Evolutionary conservation across 1,140 invertebrate genomes (phyloP).

Genomic region (Proctacanthus coquilletti): DNA sequence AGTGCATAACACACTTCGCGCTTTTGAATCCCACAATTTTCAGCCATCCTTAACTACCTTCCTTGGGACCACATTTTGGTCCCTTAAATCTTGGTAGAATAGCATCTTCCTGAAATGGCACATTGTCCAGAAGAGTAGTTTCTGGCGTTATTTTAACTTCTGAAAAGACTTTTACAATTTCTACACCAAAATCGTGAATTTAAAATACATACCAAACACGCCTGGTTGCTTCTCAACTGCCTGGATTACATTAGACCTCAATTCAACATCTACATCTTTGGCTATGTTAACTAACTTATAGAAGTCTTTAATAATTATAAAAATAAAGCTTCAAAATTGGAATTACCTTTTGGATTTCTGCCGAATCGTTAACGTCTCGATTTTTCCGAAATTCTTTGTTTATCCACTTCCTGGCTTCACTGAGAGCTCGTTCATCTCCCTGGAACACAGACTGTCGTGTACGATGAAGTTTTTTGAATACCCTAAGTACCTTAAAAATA

Average conservation of each 20-base stretch:
- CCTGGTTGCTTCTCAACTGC: conserved; percentile 15
- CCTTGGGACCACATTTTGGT: neutral
- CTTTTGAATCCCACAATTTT: too few species aligned
- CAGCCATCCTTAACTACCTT: too few species aligned
- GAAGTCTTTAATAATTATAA: neutral
- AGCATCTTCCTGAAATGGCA: conserved; percentile 18
- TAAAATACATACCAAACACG: conserved; percentile 15
- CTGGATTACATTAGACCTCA: conserved; percentile 26
- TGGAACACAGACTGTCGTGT: conserved; percentile 20
- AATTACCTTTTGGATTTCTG: conserved; percentile 21
- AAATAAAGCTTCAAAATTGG: neutral
- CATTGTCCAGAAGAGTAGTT: conserved; percentile 21
- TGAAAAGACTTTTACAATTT: neutral
- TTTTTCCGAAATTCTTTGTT: conserved; percentile 23
- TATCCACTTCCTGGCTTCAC: conserved; percentile 16
- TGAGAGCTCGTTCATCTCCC: conserved; percentile 15
- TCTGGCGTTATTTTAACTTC: conserved; percentile 13
- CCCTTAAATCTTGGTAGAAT: neutral
- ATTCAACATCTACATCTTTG: conserved; percentile 18
- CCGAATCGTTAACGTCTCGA: conserved; percentile 12
- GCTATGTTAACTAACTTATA: conserved; percentile 23
- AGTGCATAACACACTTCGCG: too few species aligned
- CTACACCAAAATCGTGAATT: neutral
- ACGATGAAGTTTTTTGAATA: conserved; percentile 24
- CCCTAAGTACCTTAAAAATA: conserved; percentile 13